Conservation (phyloP, 2,888 invertebrate genomes). For the Ctenicera cuprea region DNA sequence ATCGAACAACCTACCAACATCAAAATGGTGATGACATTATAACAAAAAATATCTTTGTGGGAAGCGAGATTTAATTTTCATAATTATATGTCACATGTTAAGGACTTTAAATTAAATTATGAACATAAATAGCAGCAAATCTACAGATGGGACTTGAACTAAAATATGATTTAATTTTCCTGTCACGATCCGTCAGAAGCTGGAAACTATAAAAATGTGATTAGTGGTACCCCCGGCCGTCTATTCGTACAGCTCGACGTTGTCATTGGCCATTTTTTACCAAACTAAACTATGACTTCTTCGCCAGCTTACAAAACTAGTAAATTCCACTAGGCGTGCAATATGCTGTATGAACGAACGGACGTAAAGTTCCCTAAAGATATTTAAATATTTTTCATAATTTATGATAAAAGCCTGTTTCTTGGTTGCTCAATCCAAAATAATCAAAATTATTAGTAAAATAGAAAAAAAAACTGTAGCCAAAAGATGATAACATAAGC, state of each 20-base stretch:
- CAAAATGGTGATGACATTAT: background rate
- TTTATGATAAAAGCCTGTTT: no score
- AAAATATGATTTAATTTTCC: constrained; percentile 30
- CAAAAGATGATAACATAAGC: no score
- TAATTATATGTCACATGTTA: constrained; percentile 22
- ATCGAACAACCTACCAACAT: no score
- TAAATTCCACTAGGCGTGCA: constrained; percentile 17
- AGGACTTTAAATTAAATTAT: constrained; percentile 20
- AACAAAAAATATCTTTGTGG: constrained; percentile 12
- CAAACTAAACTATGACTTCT: constrained; percentile 14
- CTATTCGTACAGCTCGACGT: constrained; percentile 13
- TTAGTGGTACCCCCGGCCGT: constrained; percentile 29
- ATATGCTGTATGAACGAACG: no score
- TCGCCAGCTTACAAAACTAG: background rate
- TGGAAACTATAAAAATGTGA: constrained; percentile 46
- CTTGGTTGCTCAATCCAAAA: no score
- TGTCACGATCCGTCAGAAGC: constrained; percentile 37
- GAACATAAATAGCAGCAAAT: constrained; percentile 24
- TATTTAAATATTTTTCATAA: no score
- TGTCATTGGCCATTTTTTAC: constrained; percentile 25
- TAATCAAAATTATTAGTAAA: no score
- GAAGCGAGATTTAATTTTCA: constrained; percentile 23
- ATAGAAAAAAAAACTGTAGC: no score
- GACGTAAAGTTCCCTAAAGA: no score
- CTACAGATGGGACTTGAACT: constrained; percentile 26